Evolutionary conservation across 2,888 invertebrate genomes (phyloP).

Genomic region (Synanthedon tipuliformis): DNA sequence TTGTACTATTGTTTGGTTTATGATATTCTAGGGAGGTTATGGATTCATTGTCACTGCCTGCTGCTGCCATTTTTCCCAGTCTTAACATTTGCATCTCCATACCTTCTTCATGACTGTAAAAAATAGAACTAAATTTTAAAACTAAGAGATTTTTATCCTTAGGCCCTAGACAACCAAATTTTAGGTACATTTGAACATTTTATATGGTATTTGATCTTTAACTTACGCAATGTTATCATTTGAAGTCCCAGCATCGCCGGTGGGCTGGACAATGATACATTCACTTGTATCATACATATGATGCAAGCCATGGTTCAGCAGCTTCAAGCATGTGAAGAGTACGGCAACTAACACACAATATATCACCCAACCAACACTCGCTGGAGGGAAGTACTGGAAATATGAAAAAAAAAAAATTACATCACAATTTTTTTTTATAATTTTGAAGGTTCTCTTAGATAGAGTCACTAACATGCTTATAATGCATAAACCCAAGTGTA

Average conservation of each 20-base stretch:
- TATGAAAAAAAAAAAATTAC: background rate
- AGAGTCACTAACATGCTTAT: too few species aligned
- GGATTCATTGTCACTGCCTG: slow-evolving; percentile 73
- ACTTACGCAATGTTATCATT: slow-evolving; percentile 59
- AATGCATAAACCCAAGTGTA: too few species aligned
- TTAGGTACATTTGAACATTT: too few species aligned
- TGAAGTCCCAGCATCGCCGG: slow-evolving; percentile 64
- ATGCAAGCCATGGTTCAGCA: slow-evolving; percentile 90
- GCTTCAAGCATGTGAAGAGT: slow-evolving; percentile 85
- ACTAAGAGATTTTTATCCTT: too few species aligned
- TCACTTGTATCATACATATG: slow-evolving; percentile 96
- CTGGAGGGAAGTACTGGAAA: slow-evolving; percentile 87
- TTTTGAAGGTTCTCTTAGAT: too few species aligned
- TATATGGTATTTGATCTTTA: background rate
- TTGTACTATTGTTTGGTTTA: slow-evolving; percentile 74
- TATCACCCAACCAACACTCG: slow-evolving; percentile 84
- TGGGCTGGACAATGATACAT: slow-evolving; percentile 67
- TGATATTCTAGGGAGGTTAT: slow-evolving; percentile 74
- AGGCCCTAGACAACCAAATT: too few species aligned
- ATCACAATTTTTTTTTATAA: background rate
- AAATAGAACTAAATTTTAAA: too few species aligned
- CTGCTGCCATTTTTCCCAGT: slow-evolving; percentile 38
- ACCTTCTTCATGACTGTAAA: slow-evolving; percentile 78
- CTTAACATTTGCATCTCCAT: slow-evolving; percentile 84
- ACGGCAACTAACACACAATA: slow-evolving; percentile 86